Evolutionary conservation across 2,797 vertebrate genomes (phyloP), one percentile per base, ranked within the genome.

Genomic region (Harpagifer antarcticus): DNA sequence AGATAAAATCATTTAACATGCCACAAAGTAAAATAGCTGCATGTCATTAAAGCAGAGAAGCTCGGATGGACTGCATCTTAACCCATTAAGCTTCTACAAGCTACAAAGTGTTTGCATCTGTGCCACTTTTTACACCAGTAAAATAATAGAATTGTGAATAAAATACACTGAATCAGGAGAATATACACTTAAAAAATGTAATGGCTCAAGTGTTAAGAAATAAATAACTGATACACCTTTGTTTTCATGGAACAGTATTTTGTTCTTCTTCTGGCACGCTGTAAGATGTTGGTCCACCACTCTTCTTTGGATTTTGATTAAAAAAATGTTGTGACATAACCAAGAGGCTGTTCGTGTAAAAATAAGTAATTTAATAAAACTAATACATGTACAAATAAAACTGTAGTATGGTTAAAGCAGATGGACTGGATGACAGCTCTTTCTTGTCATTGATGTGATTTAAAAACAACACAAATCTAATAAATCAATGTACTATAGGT

Each of bases 291-390:
- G 50, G 67, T 59, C 50, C 52, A 23, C n/a, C 42, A 43, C 16
- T 53, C 49, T 56, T 72, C 72, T 78, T 70, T 75, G 50, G 68
- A 74, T 66, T 16, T 16, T 66, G 43, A 72, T 72, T 33, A 23
- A 67, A 56, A 63, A 74, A 63, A 48, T 45, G 62, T 17, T 54
- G 42, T 47, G 47, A 59, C 43, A 50, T 45, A 20, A 23, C 50
- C 19, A 53, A 69, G 14, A 54, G 64, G 42, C 23, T 42, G 19
- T 55, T 68, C 11, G 56, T 59, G 40, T n/a, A 53, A 12, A 27
- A 33, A 54, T 14, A 5, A 48, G 33, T 37, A 37, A 49, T 27
- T 27, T 27, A 4, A 27, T 27, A 27, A 27, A 27, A 27, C 27
- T 27, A 27, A 27, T 27, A 27, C 27, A 27, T 27, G 27, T 14